Percentiles rank a stretch among this genome's conserved stretches.
Evolutionary conservation across 2,888 invertebrate species (phyloP).

Genomic region (Melikaiella ostensackeni): DNA sequence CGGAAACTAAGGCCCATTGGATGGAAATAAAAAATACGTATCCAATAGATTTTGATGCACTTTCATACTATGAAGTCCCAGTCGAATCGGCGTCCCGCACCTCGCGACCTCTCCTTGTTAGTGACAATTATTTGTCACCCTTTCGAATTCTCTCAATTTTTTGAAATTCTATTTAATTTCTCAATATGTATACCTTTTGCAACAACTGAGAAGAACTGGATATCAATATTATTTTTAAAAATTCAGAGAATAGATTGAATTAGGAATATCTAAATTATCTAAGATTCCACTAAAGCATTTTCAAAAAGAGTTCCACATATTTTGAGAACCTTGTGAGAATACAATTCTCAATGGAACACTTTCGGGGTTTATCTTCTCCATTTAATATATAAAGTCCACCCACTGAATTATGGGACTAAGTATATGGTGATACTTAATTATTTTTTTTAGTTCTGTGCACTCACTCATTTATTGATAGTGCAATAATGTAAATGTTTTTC

Average conservation of each 20-base stretch:
- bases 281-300: conserved; percentile 3
- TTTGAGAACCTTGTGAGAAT: not conserved
- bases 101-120: too few species aligned
- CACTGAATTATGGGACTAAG: not conserved
- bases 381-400: not conserved
- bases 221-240: not conserved
- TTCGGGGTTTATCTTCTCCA: not conserved
- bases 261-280: not conserved
- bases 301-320: not conserved
- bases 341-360: conserved; percentile 5
- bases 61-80: too few species aligned
- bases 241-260: conserved; percentile 6
- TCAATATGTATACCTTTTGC: not conserved
- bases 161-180: not conserved
- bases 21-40: too few species aligned
- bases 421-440: not conserved
- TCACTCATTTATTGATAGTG: conserved; percentile 1
- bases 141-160: conserved; percentile 7
- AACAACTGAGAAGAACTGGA: not conserved
- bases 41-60: too few species aligned
- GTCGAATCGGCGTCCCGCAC: too few species aligned
- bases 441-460: not conserved
- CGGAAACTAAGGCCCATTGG: too few species aligned
- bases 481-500: conserved; percentile 7
- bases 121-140: conserved; percentile 11